phyloP scores from a whole-genome alignment of 2,888 invertebrate species.

The Metalampra italica region DNA sequence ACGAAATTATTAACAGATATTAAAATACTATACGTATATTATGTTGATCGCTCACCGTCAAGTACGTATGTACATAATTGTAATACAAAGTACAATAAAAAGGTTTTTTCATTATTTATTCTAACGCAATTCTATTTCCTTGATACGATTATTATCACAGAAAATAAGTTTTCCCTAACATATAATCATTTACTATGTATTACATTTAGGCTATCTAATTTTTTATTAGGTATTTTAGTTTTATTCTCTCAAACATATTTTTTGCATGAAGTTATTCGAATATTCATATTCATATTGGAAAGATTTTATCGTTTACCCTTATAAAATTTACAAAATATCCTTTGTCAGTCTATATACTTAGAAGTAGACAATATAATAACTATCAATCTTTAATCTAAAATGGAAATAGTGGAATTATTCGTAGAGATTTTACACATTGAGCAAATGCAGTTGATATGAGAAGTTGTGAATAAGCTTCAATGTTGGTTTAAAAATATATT shows the following conservation, averaged over 20 bases:
- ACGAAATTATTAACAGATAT: slow-evolving; percentile 9
- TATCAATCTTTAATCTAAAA: slow-evolving; percentile 18
- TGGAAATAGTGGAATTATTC: slow-evolving; percentile 29
- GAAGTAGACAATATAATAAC: slow-evolving; percentile 5
- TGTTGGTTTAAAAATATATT: too few species aligned
- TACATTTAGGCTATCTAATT: slow-evolving; percentile 4
- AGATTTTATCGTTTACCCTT: neutral
- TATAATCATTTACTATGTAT: slow-evolving; percentile 18
- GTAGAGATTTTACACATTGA: slow-evolving; percentile 13
- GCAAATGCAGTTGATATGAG: slow-evolving; percentile 5
- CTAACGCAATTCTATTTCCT: slow-evolving; percentile 30
- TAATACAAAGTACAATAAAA: too few species aligned
- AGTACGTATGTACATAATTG: too few species aligned
- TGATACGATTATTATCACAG: slow-evolving; percentile 53
- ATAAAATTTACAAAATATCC: slow-evolving; percentile 33
- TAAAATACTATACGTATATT: slow-evolving; percentile 7
- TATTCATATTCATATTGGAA: slow-evolving; percentile 3
- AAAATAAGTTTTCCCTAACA: slow-evolving; percentile 40
- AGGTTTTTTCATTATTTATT: too few species aligned
- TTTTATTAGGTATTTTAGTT: slow-evolving; percentile 6
- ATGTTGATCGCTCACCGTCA: slow-evolving; percentile 16
- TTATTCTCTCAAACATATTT: slow-evolving; percentile 14
- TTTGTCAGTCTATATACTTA: slow-evolving; percentile 33
- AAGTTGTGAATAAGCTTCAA: neutral
- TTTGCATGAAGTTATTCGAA: slow-evolving; percentile 3